These are phyloP conservation scores for Pterocles orientalis DNA, from an alignment of 2,113 vertebrate genomes.

Conservation along the genomic window DNA sequence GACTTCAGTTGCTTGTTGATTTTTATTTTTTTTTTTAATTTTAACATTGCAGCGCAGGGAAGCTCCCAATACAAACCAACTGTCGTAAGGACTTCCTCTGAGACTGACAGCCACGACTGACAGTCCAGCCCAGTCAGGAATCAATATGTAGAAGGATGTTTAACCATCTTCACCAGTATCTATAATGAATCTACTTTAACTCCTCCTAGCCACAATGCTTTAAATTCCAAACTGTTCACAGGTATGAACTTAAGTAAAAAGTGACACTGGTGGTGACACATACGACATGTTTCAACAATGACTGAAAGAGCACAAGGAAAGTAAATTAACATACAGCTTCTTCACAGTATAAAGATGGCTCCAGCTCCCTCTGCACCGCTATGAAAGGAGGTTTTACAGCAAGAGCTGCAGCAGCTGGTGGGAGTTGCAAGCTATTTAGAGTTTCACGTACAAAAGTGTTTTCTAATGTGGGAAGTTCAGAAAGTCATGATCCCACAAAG, in stretches of 20 bases:
- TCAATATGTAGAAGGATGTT: neutral
- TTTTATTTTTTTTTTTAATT: neutral
- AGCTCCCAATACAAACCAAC: neutral
- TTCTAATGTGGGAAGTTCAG: neutral
- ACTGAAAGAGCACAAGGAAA: neutral
- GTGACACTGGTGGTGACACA: neutral
- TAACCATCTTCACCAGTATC: neutral
- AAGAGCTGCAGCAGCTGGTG: neutral
- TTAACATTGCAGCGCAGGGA: neutral
- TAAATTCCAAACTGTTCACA: neutral
- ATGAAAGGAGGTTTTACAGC: neutral
- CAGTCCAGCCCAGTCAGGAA: neutral
- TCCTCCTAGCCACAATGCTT: neutral
- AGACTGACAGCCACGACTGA: neutral
- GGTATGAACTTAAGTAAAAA: neutral
- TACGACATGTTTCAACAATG: accelerated
- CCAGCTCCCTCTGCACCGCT: neutral
- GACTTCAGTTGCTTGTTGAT: neutral
- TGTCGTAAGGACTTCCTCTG: neutral
- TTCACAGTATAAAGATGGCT: neutral
- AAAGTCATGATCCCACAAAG: neutral
- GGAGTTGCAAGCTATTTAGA: neutral
- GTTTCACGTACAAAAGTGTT: neutral
- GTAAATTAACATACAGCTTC: neutral
- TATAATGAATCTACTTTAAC: neutral